Base-by-base conservation (phyloP, 2,797 vertebrate species). In the Percopsis omiscomaycus region DNA sequence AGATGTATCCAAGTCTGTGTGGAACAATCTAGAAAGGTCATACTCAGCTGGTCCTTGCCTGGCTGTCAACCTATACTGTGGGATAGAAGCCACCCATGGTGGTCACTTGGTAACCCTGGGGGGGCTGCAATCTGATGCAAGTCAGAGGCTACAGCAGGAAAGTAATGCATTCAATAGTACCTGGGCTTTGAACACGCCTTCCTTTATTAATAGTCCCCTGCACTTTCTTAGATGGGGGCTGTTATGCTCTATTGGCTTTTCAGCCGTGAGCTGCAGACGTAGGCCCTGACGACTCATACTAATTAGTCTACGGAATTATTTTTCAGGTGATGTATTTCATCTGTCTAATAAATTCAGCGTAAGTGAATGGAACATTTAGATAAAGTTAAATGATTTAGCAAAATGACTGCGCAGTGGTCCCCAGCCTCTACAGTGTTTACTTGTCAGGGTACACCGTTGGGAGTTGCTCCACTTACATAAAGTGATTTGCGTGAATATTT, bases 341-440 rank as follows among this genome's bases (percentile, higher is more conserved):
- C 68, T 86, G 85, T 88, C 86, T 71, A 66, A 84, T 75, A 78
- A 87, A 89, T 86, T 84, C 75, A 45, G 79, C 69, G 45, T 68
- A 78, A 90, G 82, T 86, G 84, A 91, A 84, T 72, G 64, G 64
- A 81, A 77, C 86, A 74, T 90, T 92, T 93, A 89, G 81, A 85
- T 83, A 80, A 85, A 86, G 84, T 90, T 86, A 79, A 88, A 86
- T 86, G 69, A 88, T 86, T 88, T 88, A 81, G 64, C 77, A 84
- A 81, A 85, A 88, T 82, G 68, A 80, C 79, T 84, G 79, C 74
- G 66, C 71, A 29, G 61, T n/a, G 55, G 78, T 87, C 87, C 87
- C 84, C 59, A 60, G 82, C 75, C 84, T 74, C 73, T 48, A 49
- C 59, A 45, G 57, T 85, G 80, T 86, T 87, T 86, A 81, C 82